Base-by-base conservation (phyloP, 2,888 invertebrate species). In the Chydorus sphaericus region DNA sequence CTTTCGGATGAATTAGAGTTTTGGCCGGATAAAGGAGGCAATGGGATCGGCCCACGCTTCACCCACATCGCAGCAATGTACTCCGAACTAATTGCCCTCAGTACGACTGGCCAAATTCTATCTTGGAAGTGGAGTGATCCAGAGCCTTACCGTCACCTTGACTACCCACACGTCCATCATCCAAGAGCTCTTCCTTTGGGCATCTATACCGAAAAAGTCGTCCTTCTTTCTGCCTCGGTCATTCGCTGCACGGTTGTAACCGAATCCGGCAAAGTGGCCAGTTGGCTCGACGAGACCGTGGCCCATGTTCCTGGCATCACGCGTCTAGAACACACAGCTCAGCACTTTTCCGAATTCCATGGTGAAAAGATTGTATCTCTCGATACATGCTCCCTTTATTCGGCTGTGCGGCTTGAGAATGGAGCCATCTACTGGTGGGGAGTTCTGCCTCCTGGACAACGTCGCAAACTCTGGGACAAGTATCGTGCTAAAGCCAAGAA, bases 351-450 rank as follows among this genome's bases (percentile, higher is more conserved):
- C 7, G 89, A 88, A 71, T 83, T 88, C 65, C 79, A 80, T 55
- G 75, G 76, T 53, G 89, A 88, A 65, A 81, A 82, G 66, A 85
- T 94, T 56, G 72, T 80, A 54, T 86, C 88, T 14, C 75, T 98
- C 55, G 85, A 92, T 67, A 90, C 90, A 2, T 96, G 94, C 70
- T 86, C 94, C 11, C 74, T 97, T 54, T 94, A 92, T 69, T 91
- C 96, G 0, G 89, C 92, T 54, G 93, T 90, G 2, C 78, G 82
- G 65, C 77, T 93, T 50, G 91, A 92, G 65, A 87, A 83, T 67
- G 92, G 93, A 48, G 79, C 85, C 55, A 77, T 98, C n/a, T 98
- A 90, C 72, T 98, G 97, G 98, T 97, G 97, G 97, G 97, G 98
- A 58, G 89, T 98, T 1, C 73, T 96, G 62, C 97, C 98, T 1